Percentiles rank a stretch among this genome's conserved stretches.
Conservation (phyloP, 2,113 vertebrate genomes). For the Hemiprocne comata region DNA sequence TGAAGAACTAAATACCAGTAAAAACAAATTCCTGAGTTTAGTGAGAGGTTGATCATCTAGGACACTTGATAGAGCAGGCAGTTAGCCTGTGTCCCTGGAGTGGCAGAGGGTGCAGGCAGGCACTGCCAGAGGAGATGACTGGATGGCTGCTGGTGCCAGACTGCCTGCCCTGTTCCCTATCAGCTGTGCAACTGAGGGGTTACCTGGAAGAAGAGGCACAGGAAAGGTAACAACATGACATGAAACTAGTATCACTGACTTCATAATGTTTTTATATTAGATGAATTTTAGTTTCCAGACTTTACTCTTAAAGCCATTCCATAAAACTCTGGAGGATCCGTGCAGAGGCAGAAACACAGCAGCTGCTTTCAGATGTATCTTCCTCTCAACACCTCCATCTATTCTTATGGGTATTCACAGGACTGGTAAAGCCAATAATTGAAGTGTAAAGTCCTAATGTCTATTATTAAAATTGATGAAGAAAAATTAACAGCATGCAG, state of each 20-base stretch:
- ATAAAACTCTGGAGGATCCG: background rate
- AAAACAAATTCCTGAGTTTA: background rate
- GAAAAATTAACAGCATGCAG: background rate
- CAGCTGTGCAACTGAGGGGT: background rate
- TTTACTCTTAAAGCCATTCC: background rate
- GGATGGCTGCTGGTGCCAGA: background rate
- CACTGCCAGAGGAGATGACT: background rate
- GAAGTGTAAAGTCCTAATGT: background rate
- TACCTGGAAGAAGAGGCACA: background rate
- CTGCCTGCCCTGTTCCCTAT: background rate
- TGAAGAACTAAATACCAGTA: background rate
- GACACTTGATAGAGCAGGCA: too few relatives aligned
- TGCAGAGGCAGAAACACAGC: background rate
- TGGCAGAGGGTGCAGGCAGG: background rate
- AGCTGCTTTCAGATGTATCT: background rate
- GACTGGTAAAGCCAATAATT: background rate
- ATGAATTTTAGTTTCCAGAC: background rate
- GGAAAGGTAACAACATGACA: background rate
- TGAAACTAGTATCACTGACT: background rate
- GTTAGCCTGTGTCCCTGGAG: too few relatives aligned
- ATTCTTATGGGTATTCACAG: background rate
- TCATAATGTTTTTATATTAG: background rate
- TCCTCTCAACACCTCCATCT: background rate
- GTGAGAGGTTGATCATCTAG: accelerated
- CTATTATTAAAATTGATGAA: background rate